Base-by-base conservation (phyloP, 2,797 vertebrate genomes). In the Microtus obscurus region DNA sequence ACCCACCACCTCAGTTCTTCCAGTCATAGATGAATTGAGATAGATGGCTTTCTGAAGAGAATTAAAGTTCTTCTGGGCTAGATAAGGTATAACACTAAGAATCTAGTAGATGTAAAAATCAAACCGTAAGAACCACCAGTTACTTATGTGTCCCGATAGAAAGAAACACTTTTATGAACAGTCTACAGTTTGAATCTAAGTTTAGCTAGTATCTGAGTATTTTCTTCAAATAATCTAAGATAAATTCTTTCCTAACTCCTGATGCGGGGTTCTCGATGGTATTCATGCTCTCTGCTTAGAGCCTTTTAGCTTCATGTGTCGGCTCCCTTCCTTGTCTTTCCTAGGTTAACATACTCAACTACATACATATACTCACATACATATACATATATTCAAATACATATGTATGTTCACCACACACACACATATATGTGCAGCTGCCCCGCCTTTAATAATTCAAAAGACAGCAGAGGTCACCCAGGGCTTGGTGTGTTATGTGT, bases 61-160 rank as follows among this genome's bases (percentile, higher is more conserved):
- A n/a, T 51, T 43, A 87, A 69, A 69, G 6, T 11, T 86, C 43
- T 37, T 23, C 53, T 40, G 77, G 37, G 23, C 11, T 86, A 79
- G 67, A 81, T 37, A 94, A 74, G 11, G 37, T 53, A 88, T 51
- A 53, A 17, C 45, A 6, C 73, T 87, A 76, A 87, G 7, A 91
- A 80, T 45, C 89, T 92, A 82, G 51, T 74, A 94, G 1, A 56
- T 90, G 89, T 90, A 95, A 78, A 94, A 82, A 90, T 91, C 43
- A 73, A 43, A 88, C 87, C 8, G 1, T 90, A 45, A 74, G 56
- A 93, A 8, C 63, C 37, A 65, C 78, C 51, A 79, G 29, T 93
- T 80, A 59, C 85, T 93, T 87, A 93, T 29, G 53, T 5, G 73
- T 56, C 25, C 9, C 82, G 65, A 80, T 53, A 80, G 6, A 78